Evolutionary conservation across 2,888 invertebrate species (phyloP), one percentile per base, ranked within the genome.

Genomic region (Emesis furor): DNA sequence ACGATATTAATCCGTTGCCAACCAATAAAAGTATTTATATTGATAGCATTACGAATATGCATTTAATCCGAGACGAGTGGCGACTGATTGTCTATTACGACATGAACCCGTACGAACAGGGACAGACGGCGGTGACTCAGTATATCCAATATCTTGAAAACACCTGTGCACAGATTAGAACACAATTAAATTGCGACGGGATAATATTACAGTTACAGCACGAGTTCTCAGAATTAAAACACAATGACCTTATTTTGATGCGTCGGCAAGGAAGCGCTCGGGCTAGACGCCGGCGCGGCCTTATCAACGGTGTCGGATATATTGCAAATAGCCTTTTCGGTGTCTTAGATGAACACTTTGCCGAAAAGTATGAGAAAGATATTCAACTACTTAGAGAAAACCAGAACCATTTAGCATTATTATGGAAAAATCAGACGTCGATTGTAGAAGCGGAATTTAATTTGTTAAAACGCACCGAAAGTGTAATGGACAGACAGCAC

Each of bases 1-100:
- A 24, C 24, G 1, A 24, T 24, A 24, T 24, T 24, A 1, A 24
- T 6, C 46, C 46, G 8, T 46, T 46, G 46, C 46, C 6, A 46
- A 46, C 46, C 46, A 46, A 46, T 46, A 3, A 6, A 46, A 5
- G 3, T 3, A 8, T 3, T 46, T 46, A 6, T 6, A 46, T 3
- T 0, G 7, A 46, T 46, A 6, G 6, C 7, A 1, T 46, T 5
- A 12, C 6, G 3, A 6, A 46, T 6, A 6, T 3, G 7, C 12
- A 46, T 6, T 2, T 46, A 1, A 46, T 46, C 7, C 3, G 3
- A 46, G 46, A 6, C 3, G 7, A 3, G 1, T 3, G 3, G 46
- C 46, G 7, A 24, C 24, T 71, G 1, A 42, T 71, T 71, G 46
- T 24, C 5, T 71, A 71, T 42, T 71, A 71, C 71, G 42, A 71